Evolutionary conservation across 2,113 vertebrate genomes (phyloP), one percentile per base, ranked within the genome.

Genomic region (Ornithorhynchus anatinus): DNA sequence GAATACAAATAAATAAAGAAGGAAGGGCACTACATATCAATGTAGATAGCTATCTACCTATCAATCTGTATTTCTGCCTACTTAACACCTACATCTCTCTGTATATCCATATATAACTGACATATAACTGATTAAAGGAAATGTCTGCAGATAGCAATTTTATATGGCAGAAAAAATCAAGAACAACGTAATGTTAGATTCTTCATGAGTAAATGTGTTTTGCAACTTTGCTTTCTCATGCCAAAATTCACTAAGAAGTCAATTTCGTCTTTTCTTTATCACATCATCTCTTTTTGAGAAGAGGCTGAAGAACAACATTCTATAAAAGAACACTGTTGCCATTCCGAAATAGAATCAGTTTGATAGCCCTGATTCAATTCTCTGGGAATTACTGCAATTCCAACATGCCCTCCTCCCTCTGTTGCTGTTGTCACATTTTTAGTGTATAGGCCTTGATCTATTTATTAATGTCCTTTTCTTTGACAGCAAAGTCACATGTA

Each of bases 151-250:
- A 33, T 67, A 82, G 81, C 78, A 59, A 35, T 84, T 85, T 86
- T 87, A 77, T 80, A 86, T 75, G 67, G 45, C 83, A 84, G 44
- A 72, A 62, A 80, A 77, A 69, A 85, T 64, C 85, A 79, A 44
- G 59, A 69, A 44, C 52, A 75, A 72, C 52, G 81, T 68, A 80
- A 66, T 66, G 63, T 35, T 59, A 58, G 44, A 27, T 47, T 54
- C 59, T 77, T 79, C 59, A 59, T 33, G 0, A 2, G 48, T 81
- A 62, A 63, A 72, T 54, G 23, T 1, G 0, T 31, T 40, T 48
- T 58, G 16, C 36, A 60, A 19, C 58, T 48, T 2, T n/a, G 67
- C 9, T 40, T 40, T 40, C 13, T 40, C n/a, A 31, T 52, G 42
- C 71, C n/a, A 77, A 52, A 85, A 51, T 2, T 23, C 40, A 7